Percentiles rank a stretch among this genome's conserved stretches.
These are phyloP conservation scores for Oreohelix idahoensis DNA, from an alignment of 1,140 invertebrate species.

Conservation along the genomic window DNA sequence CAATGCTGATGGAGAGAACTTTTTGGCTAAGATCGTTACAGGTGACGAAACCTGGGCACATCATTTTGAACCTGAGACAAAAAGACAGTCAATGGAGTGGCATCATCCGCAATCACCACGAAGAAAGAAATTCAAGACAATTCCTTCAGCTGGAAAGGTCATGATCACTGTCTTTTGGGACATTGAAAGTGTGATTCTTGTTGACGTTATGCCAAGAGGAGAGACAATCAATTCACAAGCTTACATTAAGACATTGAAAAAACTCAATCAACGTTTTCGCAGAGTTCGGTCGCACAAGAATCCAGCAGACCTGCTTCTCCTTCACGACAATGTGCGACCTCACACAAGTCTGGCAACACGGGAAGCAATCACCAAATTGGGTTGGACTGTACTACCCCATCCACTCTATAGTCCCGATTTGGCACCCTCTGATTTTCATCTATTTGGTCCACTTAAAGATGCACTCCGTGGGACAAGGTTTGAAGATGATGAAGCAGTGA, in stretches of 20 bases:
- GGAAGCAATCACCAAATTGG: conserved; percentile 14
- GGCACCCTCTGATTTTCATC: conserved; percentile 10
- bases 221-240: conserved; percentile 5
- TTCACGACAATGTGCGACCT: not conserved
- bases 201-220: not conserved
- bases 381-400: conserved; percentile 8
- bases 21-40: not conserved
- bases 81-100: conserved; percentile 6
- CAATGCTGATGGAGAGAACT: not conserved
- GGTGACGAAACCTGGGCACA: conserved; percentile 1
- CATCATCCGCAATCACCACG: conserved; percentile 3
- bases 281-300: not conserved
- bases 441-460: not conserved
- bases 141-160: not conserved
- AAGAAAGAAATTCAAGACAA: conserved; percentile 9
- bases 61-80: conserved; percentile 12
- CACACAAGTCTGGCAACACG: conserved; percentile 8
- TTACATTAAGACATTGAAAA: conserved; percentile 12
- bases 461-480: not conserved
- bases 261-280: conserved; percentile 5
- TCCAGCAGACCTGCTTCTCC: conserved; percentile 6
- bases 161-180: not conserved
- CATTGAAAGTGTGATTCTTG: conserved; percentile 1
- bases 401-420: not conserved
- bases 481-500: not conserved